phyloP scores from a whole-genome alignment of 2,888 invertebrate genomes.

The Trypoxylon attenuatum region DNA sequence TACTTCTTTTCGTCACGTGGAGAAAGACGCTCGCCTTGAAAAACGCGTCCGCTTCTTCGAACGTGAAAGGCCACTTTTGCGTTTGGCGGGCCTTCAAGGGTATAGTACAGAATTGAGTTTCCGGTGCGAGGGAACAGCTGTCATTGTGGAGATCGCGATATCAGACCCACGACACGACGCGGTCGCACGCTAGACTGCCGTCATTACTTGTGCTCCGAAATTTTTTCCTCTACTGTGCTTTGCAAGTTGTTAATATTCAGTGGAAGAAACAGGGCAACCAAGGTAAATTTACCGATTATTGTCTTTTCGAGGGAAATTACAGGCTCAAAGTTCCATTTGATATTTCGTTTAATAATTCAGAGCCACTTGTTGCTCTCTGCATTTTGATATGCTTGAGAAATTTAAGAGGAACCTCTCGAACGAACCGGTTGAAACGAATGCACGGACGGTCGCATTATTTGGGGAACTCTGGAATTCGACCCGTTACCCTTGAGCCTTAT shows the following conservation, averaged over 20 bases:
- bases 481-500: slow-evolving; percentile 36
- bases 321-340: too few relatives aligned
- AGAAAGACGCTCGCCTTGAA: slow-evolving; percentile 41
- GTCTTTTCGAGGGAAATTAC: too few relatives aligned
- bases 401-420: too few relatives aligned
- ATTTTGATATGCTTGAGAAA: too few relatives aligned
- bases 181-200: too few relatives aligned
- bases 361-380: too few relatives aligned
- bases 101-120: slow-evolving; percentile 29
- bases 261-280: background rate
- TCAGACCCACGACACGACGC: slow-evolving; percentile 4
- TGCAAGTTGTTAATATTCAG: too few relatives aligned
- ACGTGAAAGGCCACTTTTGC: slow-evolving; percentile 35
- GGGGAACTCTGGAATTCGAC: slow-evolving; percentile 19
- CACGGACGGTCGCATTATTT: background rate
- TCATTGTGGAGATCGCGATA: slow-evolving; percentile 4
- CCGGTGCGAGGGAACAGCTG: slow-evolving; percentile 46
- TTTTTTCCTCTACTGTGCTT: too few relatives aligned
- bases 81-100: slow-evolving; percentile 18
- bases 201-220: too few relatives aligned
- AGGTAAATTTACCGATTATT: background rate
- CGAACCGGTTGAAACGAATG: too few relatives aligned
- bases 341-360: too few relatives aligned
- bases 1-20: slow-evolving; percentile 44
- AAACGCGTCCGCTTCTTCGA: slow-evolving; percentile 28